Base-by-base conservation (phyloP, 2,888 invertebrate species). In the Acleris emargana region DNA sequence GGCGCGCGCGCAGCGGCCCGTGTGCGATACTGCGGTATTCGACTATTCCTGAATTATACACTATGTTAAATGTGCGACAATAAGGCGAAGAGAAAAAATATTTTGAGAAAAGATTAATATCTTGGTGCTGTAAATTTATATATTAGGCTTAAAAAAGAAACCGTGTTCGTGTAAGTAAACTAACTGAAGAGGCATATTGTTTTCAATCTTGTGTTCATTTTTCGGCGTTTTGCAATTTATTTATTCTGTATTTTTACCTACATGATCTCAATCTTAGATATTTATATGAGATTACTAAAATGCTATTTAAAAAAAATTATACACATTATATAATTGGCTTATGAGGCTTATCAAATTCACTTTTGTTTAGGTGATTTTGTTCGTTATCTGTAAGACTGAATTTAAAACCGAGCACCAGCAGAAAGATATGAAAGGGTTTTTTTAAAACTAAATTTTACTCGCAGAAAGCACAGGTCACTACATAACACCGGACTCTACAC, bases 61-160 rank as follows among this genome's bases (percentile, higher is more conserved):
- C 89, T 91, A 89, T 86, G 85, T 88, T 90, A 84, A 85, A 92
- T 87, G 87, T 90, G 90, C 87, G 92, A 92, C 92, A 91, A 92
- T 91, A 92, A 92, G 87, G 91, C 88, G 88, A 90, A 89, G 86
- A 90, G 86, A 90, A 86, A 89, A 83, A 83, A 85, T 89, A 90
- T 91, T 91, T 91, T 91, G 89, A 89, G 88, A 89, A 90, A 90
- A 87, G 88, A 89, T 84, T 87, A 88, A 91, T 90, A 91, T 89
- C 90, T 92, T 92, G 92, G 92, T 92, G 92, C 92, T 92, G 92
- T 90, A 91, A 92, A 92, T 89, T 91, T 87, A 91, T 92, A 91
- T 91, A 92, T 91, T 92, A 91, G 91, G 91, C 91, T 91, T 92
- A 91, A 85, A 87, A 81, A 74, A 67, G 75, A 83, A 88, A 87